Evolutionary conservation across 1,140 invertebrate genomes (phyloP).

Genomic region (Drosophila equinoxialis): DNA sequence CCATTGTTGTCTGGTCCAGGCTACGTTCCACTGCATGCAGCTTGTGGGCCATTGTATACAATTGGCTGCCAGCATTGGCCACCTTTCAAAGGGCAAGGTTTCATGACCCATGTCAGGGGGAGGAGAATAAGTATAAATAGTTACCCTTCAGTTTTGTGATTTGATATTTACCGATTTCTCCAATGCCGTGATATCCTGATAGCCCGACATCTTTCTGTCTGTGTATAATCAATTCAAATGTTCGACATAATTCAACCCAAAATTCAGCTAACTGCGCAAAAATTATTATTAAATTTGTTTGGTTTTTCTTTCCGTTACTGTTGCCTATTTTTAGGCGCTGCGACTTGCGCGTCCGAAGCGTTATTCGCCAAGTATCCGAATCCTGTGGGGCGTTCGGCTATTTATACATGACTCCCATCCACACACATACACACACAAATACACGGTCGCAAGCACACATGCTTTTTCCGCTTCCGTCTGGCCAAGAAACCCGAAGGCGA

Average conservation of each 20-base stretch:
- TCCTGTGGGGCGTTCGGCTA: slow-evolving; percentile 60
- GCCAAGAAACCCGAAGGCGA: slow-evolving; percentile 28
- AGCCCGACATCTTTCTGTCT: slow-evolving; percentile 61
- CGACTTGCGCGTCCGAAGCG: slow-evolving; percentile 39
- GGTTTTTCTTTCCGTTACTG: slow-evolving; percentile 5
- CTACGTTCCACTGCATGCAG: slow-evolving; percentile 78
- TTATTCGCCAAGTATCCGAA: slow-evolving; percentile 52
- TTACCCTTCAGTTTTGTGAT: background rate
- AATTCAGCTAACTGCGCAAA: slow-evolving; percentile 32
- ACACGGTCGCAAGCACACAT: slow-evolving; percentile 2
- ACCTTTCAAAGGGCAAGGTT: slow-evolving; percentile 53
- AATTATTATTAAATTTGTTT: slow-evolving; percentile 11
- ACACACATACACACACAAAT: slow-evolving; percentile 31
- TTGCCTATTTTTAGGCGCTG: slow-evolving; percentile 43
- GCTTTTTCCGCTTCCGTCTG: slow-evolving; percentile 53
- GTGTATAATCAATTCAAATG: slow-evolving; percentile 1
- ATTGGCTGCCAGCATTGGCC: slow-evolving; percentile 76
- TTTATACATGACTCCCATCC: slow-evolving; percentile 55
- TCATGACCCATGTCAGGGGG: background rate
- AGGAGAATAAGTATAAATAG: slow-evolving; percentile 20
- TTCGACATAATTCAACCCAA: slow-evolving; percentile 24
- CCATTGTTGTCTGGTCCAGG: slow-evolving; percentile 72
- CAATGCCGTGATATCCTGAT: slow-evolving; percentile 76
- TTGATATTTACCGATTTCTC: slow-evolving; percentile 77
- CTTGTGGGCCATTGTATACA: slow-evolving; percentile 80